Conservation (phyloP, 2,888 invertebrate species). For the Agrotis puta region DNA sequence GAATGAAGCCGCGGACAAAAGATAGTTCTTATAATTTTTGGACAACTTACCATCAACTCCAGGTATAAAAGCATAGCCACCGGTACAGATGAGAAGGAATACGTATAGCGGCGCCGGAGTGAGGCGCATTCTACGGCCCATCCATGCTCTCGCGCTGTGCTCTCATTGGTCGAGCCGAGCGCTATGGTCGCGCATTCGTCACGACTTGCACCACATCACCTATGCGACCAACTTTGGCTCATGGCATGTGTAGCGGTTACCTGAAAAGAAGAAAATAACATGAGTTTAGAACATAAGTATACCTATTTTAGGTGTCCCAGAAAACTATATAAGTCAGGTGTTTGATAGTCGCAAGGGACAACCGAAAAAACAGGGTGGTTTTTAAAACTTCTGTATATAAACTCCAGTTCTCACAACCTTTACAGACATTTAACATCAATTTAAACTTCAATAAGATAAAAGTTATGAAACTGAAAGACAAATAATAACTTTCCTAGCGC, state of each 20-base stretch:
- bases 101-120: constrained; percentile 82
- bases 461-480: not conserved
- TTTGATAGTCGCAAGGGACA: too few relatives aligned
- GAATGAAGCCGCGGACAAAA: too few relatives aligned
- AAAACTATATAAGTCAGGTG: too few relatives aligned
- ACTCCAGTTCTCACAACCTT: too few relatives aligned
- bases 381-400: too few relatives aligned
- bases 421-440: not conserved
- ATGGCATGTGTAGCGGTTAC: constrained; percentile 23
- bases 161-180: constrained; percentile 77
- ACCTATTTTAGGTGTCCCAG: too few relatives aligned
- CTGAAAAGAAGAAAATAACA: constrained; percentile 41
- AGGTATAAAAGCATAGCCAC: constrained; percentile 82
- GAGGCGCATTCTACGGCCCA: constrained; percentile 89
- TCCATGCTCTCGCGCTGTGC: constrained; percentile 84
- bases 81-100: constrained; percentile 81
- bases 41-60: constrained; percentile 83
- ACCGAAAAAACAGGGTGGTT: too few relatives aligned
- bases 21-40: not conserved
- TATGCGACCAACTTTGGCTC: constrained; percentile 4
- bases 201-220: constrained; percentile 51
- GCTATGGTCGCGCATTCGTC: constrained; percentile 60
- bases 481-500: not conserved
- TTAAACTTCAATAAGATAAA: not conserved
- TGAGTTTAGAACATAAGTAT: not conserved